Conservation (phyloP, 1,140 invertebrate species). For the Drosophila ficusphila region DNA sequence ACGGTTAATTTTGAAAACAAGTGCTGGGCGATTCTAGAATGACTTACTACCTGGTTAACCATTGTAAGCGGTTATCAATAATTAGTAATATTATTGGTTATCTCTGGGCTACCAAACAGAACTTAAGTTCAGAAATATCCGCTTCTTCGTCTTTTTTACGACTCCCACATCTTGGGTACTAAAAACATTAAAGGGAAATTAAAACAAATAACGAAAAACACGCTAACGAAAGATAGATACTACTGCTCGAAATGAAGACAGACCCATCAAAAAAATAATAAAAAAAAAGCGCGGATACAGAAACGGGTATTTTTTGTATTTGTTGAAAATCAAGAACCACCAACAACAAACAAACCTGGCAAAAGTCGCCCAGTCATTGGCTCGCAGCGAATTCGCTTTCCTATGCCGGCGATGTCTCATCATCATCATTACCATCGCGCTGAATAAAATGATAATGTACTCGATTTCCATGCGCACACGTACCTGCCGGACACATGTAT, state of each 20-base stretch:
- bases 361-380: constrained; percentile 21
- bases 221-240: constrained; percentile 15
- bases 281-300: not conserved
- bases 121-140: not conserved
- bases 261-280: not conserved
- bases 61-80: not conserved
- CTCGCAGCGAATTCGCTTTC: constrained; percentile 8
- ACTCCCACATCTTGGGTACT: constrained; percentile 15
- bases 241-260: not conserved
- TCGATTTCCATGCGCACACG: constrained; percentile 11
- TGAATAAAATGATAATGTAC: constrained; percentile 18
- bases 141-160: not conserved
- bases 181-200: constrained; percentile 51
- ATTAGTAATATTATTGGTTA: constrained; percentile 24
- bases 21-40: not conserved
- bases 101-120: not conserved
- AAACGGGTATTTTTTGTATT: constrained; percentile 14
- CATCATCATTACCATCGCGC: not conserved
- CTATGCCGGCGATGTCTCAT: constrained; percentile 19
- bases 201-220: constrained; percentile 44
- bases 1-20: not conserved
- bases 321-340: constrained; percentile 24
- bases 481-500: constrained; percentile 3
- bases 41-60: not conserved
- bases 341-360: not conserved